A percentile compares a stretch with the other conserved stretches of the same genome.
These are phyloP conservation scores for Cheilinus undulatus DNA, from an alignment of 2,113 vertebrate species.

Conservation along the genomic window DNA sequence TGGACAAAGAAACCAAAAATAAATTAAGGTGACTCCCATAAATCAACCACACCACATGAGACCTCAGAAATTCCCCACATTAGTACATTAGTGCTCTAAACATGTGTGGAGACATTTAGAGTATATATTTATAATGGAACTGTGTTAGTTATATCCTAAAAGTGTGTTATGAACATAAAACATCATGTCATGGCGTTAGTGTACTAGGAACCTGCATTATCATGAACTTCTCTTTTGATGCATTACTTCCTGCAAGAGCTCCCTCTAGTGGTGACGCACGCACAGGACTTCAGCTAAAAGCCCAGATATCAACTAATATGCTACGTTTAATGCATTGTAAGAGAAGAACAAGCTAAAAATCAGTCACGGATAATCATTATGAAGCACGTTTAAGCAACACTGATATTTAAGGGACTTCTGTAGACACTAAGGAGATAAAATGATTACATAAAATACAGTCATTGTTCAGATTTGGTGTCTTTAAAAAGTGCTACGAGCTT, in stretches of 20 bases:
- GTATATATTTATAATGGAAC: conserved; percentile 30
- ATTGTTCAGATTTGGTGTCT: conserved; percentile 69
- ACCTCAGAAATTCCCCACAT: conserved; percentile 23
- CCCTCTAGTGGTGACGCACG: conserved; percentile 65
- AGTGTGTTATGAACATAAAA: neutral
- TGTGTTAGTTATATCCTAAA: conserved; percentile 2
- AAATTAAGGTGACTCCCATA: conserved; percentile 41
- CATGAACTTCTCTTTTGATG: conserved; percentile 22
- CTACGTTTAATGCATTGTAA: neutral
- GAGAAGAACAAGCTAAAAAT: conserved; percentile 32
- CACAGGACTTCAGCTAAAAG: conserved; percentile 22
- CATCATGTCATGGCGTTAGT: conserved; percentile 25
- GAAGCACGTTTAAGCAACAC: conserved; percentile 34
- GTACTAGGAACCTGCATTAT: conserved; percentile 20
- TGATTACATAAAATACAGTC: conserved; percentile 60
- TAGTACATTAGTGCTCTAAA: conserved; percentile 39
- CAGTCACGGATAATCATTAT: conserved; percentile 18
- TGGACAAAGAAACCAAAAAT: conserved; percentile 36
- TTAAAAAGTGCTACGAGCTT: conserved; percentile 76
- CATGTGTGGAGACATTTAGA: conserved; percentile 35
- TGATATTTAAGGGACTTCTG: conserved; percentile 24
- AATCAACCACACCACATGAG: conserved; percentile 41
- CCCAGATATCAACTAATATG: conserved; percentile 12
- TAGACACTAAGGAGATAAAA: conserved; percentile 41
- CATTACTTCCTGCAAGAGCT: neutral